These are phyloP conservation scores for Philhelius pedissequus DNA, from an alignment of 2,888 invertebrate genomes.

Conservation along the genomic window DNA sequence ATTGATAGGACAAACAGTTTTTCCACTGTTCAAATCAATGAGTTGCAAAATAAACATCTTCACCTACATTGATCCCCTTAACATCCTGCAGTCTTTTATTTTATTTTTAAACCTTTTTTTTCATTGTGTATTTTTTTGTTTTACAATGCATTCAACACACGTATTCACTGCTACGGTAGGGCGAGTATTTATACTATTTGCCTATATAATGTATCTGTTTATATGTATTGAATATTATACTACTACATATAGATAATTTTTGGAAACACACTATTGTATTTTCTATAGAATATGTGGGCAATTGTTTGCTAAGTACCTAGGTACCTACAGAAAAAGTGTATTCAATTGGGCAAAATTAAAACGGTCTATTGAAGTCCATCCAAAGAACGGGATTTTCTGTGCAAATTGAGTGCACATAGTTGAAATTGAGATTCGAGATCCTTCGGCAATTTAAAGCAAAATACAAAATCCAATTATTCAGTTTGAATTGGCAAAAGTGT, in stretches of 20 bases:
- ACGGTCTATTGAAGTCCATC: background rate
- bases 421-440: slow-evolving; percentile 23
- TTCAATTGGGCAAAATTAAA: slow-evolving; percentile 13
- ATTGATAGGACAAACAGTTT: too few relatives aligned
- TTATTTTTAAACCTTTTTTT: background rate
- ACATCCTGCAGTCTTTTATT: background rate
- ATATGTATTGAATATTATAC: too few relatives aligned
- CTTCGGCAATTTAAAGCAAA: slow-evolving; percentile 38
- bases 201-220: too few relatives aligned
- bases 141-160: slow-evolving; percentile 2
- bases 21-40: too few relatives aligned
- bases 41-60: too few relatives aligned
- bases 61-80: too few relatives aligned
- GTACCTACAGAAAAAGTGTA: background rate
- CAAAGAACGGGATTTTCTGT: slow-evolving; percentile 1
- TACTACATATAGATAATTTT: too few relatives aligned
- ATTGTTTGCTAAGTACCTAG: background rate
- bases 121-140: background rate
- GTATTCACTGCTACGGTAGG: background rate
- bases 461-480: slow-evolving; percentile 58
- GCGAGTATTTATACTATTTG: too few relatives aligned
- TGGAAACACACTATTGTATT: too few relatives aligned
- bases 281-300: too few relatives aligned
- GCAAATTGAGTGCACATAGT: slow-evolving; percentile 20
- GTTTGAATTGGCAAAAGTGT: slow-evolving; percentile 44